phyloP scores from a whole-genome alignment of 1,140 invertebrate genomes.

The Elysia chlorotica region DNA sequence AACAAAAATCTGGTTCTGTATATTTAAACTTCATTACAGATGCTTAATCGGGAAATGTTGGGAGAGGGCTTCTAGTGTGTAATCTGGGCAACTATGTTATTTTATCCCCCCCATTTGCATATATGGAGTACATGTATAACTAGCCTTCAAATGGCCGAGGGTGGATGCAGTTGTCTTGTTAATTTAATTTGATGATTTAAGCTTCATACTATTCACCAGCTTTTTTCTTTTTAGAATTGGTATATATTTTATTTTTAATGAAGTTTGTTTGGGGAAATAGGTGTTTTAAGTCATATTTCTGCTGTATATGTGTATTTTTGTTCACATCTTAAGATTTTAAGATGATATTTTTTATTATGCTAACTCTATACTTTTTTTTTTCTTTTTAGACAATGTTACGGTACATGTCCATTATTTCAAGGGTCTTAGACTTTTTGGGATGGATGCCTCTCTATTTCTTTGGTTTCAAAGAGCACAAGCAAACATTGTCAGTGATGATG shows the following conservation, averaged over 20 bases:
- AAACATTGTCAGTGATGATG: neutral
- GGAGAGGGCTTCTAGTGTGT: neutral
- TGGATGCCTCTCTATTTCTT: constrained; percentile 17
- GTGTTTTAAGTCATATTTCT: neutral
- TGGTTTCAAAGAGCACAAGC: constrained; percentile 8
- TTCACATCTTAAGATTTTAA: neutral
- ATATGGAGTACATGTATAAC: neutral
- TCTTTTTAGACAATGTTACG: constrained; percentile 6
- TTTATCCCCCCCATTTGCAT: neutral
- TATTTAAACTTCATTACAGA: neutral
- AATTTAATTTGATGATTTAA: too few relatives aligned
- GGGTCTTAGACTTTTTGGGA: constrained; percentile 1
- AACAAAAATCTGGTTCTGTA: neutral
- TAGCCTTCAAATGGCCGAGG: too few relatives aligned
- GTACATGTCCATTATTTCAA: constrained; percentile 7
- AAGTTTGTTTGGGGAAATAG: neutral
- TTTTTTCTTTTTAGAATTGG: too few relatives aligned
- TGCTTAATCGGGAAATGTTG: neutral
- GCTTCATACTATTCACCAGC: too few relatives aligned
- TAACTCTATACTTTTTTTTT: constrained; percentile 7
- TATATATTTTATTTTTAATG: neutral
- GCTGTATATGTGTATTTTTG: neutral
- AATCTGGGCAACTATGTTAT: neutral
- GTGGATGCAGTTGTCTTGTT: too few relatives aligned
- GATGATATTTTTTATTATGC: neutral